Conservation (phyloP, 2,888 invertebrate species). For the Ichneumon xanthorius region DNA sequence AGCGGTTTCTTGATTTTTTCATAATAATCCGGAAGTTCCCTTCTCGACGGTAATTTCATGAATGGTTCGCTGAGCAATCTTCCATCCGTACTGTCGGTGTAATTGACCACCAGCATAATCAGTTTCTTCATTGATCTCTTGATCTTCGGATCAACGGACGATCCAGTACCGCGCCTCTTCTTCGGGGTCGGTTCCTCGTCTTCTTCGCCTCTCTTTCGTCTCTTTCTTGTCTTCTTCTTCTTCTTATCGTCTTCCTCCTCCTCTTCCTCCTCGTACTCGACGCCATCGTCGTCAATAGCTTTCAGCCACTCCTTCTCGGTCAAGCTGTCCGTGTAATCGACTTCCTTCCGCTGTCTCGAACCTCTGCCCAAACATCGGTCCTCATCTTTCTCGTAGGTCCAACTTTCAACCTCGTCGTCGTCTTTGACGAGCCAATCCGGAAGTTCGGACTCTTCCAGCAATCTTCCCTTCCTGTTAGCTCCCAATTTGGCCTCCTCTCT, state of each 20-base stretch:
- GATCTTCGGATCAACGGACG: slow-evolving; percentile 87
- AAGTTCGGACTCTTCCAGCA: slow-evolving; percentile 97
- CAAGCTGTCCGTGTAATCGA: slow-evolving; percentile 98
- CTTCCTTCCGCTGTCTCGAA: slow-evolving; percentile 97
- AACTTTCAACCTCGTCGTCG: slow-evolving; percentile 94
- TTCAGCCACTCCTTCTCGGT: slow-evolving; percentile 99
- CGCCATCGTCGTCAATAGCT: slow-evolving; percentile 88
- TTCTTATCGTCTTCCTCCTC: slow-evolving; percentile 89
- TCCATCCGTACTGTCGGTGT: slow-evolving; percentile 93
- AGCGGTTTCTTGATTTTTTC: slow-evolving; percentile 98
- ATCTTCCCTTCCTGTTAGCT: slow-evolving; percentile 91
- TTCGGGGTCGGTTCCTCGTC: slow-evolving; percentile 87
- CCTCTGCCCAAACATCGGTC: slow-evolving; percentile 94
- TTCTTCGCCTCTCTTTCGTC: slow-evolving; percentile 86
- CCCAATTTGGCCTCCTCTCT: slow-evolving; percentile 91
- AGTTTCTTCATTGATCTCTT: slow-evolving; percentile 94
- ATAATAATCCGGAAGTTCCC: slow-evolving; percentile 98
- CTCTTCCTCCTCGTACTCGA: slow-evolving; percentile 87
- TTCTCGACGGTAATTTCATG: slow-evolving; percentile 96
- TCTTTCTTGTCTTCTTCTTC: slow-evolving; percentile 86
- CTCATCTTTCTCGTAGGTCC: slow-evolving; percentile 91
- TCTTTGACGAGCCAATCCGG: slow-evolving; percentile 98
- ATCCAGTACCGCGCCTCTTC: slow-evolving; percentile 85
- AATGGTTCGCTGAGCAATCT: slow-evolving; percentile 97
- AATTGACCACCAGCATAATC: slow-evolving; percentile 95